Evolutionary conservation across 2,113 vertebrate genomes (phyloP).

Genomic region (Litocranius walleri): DNA sequence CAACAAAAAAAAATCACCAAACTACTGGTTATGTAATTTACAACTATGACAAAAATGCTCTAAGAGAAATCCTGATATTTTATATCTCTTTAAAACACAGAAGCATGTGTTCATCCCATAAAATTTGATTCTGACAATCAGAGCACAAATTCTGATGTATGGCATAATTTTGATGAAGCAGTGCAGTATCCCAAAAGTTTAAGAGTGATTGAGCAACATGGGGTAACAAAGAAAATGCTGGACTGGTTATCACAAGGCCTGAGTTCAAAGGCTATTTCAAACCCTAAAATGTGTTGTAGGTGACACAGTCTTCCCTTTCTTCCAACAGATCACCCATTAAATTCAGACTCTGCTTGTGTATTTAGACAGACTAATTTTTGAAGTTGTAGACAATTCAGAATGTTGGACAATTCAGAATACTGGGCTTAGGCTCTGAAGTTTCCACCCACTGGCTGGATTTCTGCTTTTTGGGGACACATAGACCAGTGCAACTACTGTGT

Average conservation of each 20-base stretch:
- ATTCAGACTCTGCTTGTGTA: not conserved
- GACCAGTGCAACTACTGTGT: not conserved
- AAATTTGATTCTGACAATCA: not conserved
- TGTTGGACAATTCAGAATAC: not conserved
- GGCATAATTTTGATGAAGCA: not conserved
- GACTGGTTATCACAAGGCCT: not conserved
- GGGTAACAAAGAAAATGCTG: not conserved
- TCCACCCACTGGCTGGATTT: not conserved
- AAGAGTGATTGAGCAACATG: not conserved
- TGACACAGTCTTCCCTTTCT: not conserved
- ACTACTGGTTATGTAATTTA: not conserved
- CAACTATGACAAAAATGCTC: not conserved
- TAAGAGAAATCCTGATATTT: not conserved
- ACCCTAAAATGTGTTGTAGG: not conserved
- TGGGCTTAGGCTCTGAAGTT: not conserved
- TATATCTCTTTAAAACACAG: not conserved
- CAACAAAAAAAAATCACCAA: conserved; percentile 28
- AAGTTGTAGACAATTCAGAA: not conserved
- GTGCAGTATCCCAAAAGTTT: not conserved
- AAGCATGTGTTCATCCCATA: not conserved
- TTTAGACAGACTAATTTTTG: not conserved
- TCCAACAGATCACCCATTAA: not conserved
- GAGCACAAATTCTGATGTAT: not conserved
- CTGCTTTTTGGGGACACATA: not conserved
- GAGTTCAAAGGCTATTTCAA: not conserved